phyloP scores from a whole-genome alignment of 1,140 invertebrate species.

The Scaptomyza montana region DNA sequence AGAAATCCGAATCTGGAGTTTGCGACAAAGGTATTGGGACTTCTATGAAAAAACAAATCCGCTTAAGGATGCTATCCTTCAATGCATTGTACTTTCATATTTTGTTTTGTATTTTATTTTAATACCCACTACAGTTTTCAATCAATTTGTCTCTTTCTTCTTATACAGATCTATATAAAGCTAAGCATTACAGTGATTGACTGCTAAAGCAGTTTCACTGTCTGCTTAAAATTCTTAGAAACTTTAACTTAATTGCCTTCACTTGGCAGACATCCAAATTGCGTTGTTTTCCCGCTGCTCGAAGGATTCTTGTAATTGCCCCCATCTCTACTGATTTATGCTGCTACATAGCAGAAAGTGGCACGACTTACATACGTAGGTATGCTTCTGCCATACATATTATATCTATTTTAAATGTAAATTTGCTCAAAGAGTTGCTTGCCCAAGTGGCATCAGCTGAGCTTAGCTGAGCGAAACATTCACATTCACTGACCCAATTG shows the following conservation, averaged over 20 bases:
- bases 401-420: slow-evolving; percentile 29
- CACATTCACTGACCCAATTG: slow-evolving; percentile 8
- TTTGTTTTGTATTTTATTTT: no score
- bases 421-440: slow-evolving; percentile 24
- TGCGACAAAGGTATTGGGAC: no score
- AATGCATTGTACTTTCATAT: no score
- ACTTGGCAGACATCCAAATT: slow-evolving; percentile 47
- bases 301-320: slow-evolving; percentile 40
- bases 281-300: slow-evolving; percentile 49
- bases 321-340: slow-evolving; percentile 29
- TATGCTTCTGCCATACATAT: background rate
- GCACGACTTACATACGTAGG: background rate
- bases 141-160: no score
- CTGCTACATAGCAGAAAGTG: slow-evolving; percentile 5
- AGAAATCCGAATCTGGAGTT: no score
- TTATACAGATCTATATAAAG: background rate
- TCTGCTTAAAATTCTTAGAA: slow-evolving; percentile 3
- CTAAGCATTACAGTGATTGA: slow-evolving; percentile 13
- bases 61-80: no score
- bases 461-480: background rate
- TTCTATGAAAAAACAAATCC: no score
- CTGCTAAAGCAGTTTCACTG: background rate
- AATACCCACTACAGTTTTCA: no score
- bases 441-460: slow-evolving; percentile 24
- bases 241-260: slow-evolving; percentile 36